Evolutionary conservation across 2,888 invertebrate species (phyloP).

Genomic region (Aphidoletes aphidimyza): DNA sequence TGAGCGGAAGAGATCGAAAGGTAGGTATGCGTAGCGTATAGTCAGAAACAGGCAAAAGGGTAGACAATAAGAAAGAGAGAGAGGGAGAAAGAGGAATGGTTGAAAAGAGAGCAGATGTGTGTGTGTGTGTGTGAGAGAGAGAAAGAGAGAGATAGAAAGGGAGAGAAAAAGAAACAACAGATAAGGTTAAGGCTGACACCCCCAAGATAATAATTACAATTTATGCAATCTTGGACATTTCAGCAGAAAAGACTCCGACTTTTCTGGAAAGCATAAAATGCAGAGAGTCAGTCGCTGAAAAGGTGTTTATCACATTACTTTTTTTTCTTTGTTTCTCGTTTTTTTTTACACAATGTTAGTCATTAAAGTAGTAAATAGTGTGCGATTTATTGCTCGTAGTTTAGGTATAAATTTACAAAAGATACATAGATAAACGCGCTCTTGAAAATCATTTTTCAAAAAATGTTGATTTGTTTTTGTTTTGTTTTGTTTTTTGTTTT

Average conservation of each 20-base stretch:
- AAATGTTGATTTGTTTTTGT: background rate
- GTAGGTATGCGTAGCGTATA: no score
- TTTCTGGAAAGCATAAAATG: background rate
- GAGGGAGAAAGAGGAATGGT: background rate
- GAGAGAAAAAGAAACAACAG: constrained; percentile 4
- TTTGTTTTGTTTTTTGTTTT: background rate
- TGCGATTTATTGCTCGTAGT: constrained; percentile 48
- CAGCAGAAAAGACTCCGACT: background rate
- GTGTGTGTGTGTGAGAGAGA: no score
- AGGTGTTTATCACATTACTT: constrained; percentile 44
- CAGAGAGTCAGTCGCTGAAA: background rate
- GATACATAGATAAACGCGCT: constrained; percentile 38
- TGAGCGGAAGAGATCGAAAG: no score
- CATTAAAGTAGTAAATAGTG: constrained; percentile 33
- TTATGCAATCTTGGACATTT: constrained; percentile 4
- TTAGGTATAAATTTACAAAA: constrained; percentile 51
- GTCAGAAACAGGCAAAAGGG: background rate
- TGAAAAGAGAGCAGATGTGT: background rate
- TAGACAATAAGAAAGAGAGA: background rate
- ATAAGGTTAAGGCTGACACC: constrained; percentile 38
- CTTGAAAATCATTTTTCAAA: no score
- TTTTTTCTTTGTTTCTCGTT: constrained; percentile 1
- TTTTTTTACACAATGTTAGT: constrained; percentile 4
- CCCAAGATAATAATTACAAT: constrained; percentile 43
- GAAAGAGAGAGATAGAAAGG: background rate